Percentiles rank a stretch among this genome's conserved stretches.
These are phyloP conservation scores for Dichetophora obliterata DNA, from an alignment of 2,888 invertebrate genomes.

Conservation along the genomic window DNA sequence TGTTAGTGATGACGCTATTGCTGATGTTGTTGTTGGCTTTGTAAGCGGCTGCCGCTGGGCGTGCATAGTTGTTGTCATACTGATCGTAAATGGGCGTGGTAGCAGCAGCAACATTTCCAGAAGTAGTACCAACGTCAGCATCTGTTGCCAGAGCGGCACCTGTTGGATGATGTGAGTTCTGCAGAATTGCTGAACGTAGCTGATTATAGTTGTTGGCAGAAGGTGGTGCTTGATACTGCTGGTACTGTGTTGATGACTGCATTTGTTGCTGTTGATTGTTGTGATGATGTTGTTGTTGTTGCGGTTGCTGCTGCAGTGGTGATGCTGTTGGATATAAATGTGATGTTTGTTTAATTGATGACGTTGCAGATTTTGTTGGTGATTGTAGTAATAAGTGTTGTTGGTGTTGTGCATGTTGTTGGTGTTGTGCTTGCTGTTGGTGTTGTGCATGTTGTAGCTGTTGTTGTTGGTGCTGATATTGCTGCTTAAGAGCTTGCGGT, in stretches of 20 bases:
- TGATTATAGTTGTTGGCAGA: slow-evolving; percentile 66
- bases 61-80: slow-evolving; percentile 62
- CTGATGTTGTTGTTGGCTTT: slow-evolving; percentile 40
- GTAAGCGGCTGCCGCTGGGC: slow-evolving; percentile 50
- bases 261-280: slow-evolving; percentile 50
- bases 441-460: slow-evolving; percentile 48
- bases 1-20: slow-evolving; percentile 43
- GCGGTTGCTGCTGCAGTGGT: slow-evolving; percentile 53
- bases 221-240: slow-evolving; percentile 43
- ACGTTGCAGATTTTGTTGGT: slow-evolving; percentile 54
- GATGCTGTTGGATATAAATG: slow-evolving; percentile 67
- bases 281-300: slow-evolving; percentile 65
- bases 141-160: slow-evolving; percentile 55
- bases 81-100: slow-evolving; percentile 57
- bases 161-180: slow-evolving; percentile 68
- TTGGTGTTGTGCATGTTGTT: slow-evolving; percentile 45
- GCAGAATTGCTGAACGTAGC: slow-evolving; percentile 66
- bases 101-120: slow-evolving; percentile 39
- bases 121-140: slow-evolving; percentile 43
- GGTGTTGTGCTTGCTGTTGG: slow-evolving; percentile 46
- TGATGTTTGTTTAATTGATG: slow-evolving; percentile 67
- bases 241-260: slow-evolving; percentile 45
- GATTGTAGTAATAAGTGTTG: slow-evolving; percentile 49
- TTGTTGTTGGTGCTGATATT: slow-evolving; percentile 57
- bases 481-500: slow-evolving; percentile 49